Evolutionary conservation across 1,140 invertebrate genomes (phyloP).

Genomic region (Samia ricini): DNA sequence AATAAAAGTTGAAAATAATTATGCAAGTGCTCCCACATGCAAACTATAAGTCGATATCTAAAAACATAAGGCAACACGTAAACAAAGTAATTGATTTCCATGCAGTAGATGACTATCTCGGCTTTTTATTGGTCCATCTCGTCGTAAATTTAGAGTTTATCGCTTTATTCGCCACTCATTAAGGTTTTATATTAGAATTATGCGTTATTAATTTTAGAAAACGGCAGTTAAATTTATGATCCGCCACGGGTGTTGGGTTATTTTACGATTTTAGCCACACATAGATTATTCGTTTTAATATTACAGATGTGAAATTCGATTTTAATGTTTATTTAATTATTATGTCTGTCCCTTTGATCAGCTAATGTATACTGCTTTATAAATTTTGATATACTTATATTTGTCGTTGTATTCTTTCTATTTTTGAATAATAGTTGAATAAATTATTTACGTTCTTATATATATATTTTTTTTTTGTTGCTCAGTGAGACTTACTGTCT

Average conservation of each 20-base stretch:
- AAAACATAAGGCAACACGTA: conserved; percentile 12
- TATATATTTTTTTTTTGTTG: too few relatives aligned
- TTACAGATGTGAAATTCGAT: background rate
- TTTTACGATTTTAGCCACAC: conserved; percentile 22
- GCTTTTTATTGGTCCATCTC: conserved; percentile 40
- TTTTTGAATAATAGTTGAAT: too few relatives aligned
- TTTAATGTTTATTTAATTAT: background rate
- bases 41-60: background rate
- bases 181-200: conserved; percentile 65
- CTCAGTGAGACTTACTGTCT: too few relatives aligned
- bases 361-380: background rate
- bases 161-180: conserved; percentile 68
- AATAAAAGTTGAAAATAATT: background rate
- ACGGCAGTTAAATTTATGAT: conserved; percentile 52
- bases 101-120: conserved; percentile 28
- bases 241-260: conserved; percentile 24
- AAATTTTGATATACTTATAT: too few relatives aligned
- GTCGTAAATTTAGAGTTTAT: conserved; percentile 59
- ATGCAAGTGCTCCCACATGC: background rate
- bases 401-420: too few relatives aligned
- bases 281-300: conserved; percentile 19
- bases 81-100: conserved; percentile 44
- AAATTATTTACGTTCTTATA: too few relatives aligned
- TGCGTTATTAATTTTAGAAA: conserved; percentile 68
- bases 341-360: background rate